phyloP scores from a whole-genome alignment of 2,888 invertebrate species.

The Lycocerus yunnanus region DNA sequence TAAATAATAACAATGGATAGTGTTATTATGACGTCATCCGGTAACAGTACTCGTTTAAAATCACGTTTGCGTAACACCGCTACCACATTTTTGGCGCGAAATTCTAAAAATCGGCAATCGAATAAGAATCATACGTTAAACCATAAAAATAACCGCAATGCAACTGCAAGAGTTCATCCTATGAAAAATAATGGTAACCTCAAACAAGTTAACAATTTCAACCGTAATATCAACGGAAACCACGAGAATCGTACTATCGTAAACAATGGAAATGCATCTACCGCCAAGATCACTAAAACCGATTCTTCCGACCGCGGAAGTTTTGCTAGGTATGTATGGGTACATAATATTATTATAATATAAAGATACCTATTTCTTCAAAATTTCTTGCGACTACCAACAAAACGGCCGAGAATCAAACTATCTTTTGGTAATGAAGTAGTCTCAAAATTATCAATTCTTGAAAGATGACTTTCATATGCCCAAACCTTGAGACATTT shows the following conservation, averaged over 20 bases:
- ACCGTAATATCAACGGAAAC: slow-evolving; percentile 28
- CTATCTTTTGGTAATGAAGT: too few relatives aligned
- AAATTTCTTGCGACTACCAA: too few relatives aligned
- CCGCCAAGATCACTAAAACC: slow-evolving; percentile 16
- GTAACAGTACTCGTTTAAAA: slow-evolving; percentile 52
- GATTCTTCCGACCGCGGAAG: slow-evolving; percentile 28
- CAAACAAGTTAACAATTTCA: slow-evolving; percentile 30
- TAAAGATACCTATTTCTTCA: too few relatives aligned
- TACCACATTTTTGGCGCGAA: slow-evolving; percentile 34
- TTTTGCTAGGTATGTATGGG: slow-evolving; percentile 36
- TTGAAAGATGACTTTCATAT: background rate
- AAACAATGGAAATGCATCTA: slow-evolving; percentile 24
- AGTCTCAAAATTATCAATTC: too few relatives aligned
- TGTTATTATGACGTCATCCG: slow-evolving; percentile 59
- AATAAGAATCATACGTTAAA: slow-evolving; percentile 26
- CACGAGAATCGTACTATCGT: slow-evolving; percentile 21
- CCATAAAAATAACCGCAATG: slow-evolving; percentile 31
- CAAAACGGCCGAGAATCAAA: too few relatives aligned
- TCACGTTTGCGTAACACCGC: slow-evolving; percentile 57
- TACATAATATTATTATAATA: too few relatives aligned
- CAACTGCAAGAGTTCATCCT: slow-evolving; percentile 13
- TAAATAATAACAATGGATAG: slow-evolving; percentile 55
- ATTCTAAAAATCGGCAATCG: slow-evolving; percentile 27
- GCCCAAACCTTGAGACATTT: background rate
- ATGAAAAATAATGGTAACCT: slow-evolving; percentile 26